Evolutionary conservation across 2,888 invertebrate genomes (phyloP), one percentile per base, ranked within the genome.

Genomic region (Spicauda simplicius): DNA sequence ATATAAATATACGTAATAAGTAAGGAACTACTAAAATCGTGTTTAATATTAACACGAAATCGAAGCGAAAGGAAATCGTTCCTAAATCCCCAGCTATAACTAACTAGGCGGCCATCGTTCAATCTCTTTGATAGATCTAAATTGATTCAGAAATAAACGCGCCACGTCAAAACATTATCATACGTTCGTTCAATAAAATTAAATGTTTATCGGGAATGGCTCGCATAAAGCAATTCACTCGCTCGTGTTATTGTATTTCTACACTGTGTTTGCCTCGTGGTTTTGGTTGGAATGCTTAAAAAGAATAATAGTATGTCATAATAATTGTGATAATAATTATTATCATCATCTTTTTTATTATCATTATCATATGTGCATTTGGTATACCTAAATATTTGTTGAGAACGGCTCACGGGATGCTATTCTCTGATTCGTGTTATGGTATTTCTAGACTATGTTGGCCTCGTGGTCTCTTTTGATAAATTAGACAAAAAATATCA

Each of bases 131-230:
- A 65, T 65, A 65, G 65, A 65, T 65, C 59, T 54, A 65, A 65
- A 65, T 59, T 54, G 65, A 59, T 65, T 54, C 65, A 59, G 65
- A 65, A 65, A 65, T 65, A 65, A 65, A 65, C 65, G 52, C 59
- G 48, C 59, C 54, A 54, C 65, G 65, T 65, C 65, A 65, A 65
- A 59, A 65, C 65, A 65, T 58, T 65, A 65, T 65, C 59, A 52
- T 30, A 58, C 54, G 30, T 30, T n/a, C 59, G 65, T 65, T 18
- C 65, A 54, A 65, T 65, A 65, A 59, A 59, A 59, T 65, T 65
- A 65, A 65, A 65, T 65, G 65, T 65, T 65, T 65, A 64, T 64
- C 16, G 64, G 5, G 25, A 58, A 58, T 16, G 25, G 48, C 52
- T 41, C 52, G 16, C 58, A 53, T 53, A 58, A 57, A 64, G 41